phyloP scores from a whole-genome alignment of 2,113 vertebrate species.

The Hypocryptadius cinnamomeus region DNA sequence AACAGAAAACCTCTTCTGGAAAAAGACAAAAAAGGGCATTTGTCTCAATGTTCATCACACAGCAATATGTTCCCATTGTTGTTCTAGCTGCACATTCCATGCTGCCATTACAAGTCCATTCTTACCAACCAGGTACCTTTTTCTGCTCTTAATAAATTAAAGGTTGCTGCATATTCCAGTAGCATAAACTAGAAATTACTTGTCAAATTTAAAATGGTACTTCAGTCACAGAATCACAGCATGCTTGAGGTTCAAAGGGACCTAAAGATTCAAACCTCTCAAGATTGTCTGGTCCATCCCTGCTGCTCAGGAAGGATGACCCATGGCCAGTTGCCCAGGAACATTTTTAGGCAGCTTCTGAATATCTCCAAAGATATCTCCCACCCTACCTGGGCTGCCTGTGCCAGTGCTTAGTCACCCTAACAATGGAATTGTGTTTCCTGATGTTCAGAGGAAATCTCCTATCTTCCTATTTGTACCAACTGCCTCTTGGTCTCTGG shows the following conservation, averaged over 20 bases:
- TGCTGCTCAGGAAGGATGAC: background rate
- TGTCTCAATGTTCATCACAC: background rate
- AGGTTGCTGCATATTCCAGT: background rate
- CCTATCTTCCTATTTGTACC: background rate
- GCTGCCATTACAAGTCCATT: background rate
- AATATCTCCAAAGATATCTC: background rate
- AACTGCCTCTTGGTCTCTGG: background rate
- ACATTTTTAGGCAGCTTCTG: background rate
- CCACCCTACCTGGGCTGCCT: background rate
- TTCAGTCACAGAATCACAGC: background rate
- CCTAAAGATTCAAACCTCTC: too few relatives aligned
- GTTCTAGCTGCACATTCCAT: background rate
- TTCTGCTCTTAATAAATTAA: background rate
- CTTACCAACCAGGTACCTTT: background rate
- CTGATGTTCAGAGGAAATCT: background rate
- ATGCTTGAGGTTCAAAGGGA: background rate
- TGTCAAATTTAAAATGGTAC: background rate
- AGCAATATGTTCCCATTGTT: rapidly evolving
- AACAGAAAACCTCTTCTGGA: background rate
- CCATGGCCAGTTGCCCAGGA: background rate
- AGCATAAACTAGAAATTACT: background rate
- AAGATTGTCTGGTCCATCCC: background rate
- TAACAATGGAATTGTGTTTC: background rate
- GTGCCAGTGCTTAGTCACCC: background rate
- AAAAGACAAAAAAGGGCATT: background rate